Evolutionary conservation across 2,888 invertebrate genomes (phyloP).

Genomic region (Anoncus sp.): DNA sequence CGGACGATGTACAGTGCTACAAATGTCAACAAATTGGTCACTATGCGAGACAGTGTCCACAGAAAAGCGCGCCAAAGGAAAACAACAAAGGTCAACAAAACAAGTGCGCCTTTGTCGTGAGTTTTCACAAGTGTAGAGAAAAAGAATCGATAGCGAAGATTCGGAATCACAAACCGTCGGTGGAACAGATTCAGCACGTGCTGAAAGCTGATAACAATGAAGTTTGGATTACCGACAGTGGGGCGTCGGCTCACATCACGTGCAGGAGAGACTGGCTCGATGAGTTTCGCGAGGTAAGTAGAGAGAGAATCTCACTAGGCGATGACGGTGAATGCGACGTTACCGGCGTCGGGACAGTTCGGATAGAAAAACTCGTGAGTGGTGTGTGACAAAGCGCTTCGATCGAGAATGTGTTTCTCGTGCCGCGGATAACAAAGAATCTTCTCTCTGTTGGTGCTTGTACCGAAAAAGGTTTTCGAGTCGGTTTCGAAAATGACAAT

Average conservation of each 20-base stretch:
- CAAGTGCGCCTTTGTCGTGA: conserved; percentile 17
- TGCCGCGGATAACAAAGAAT: neutral
- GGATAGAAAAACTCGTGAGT: neutral
- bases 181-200: neutral
- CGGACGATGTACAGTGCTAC: conserved; percentile 13
- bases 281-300: conserved; percentile 21
- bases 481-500: too few relatives aligned
- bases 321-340: neutral
- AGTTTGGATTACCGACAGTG: conserved; percentile 52
- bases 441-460: neutral
- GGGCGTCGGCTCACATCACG: conserved; percentile 56
- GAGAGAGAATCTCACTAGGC: neutral
- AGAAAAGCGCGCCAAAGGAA: too few relatives aligned
- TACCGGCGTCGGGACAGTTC: neutral
- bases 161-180: neutral
- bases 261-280: conserved; percentile 53
- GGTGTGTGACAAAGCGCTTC: neutral
- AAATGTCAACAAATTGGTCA: conserved; percentile 16
- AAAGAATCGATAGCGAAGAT: too few relatives aligned
- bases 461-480: too few relatives aligned
- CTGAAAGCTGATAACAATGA: conserved; percentile 5
- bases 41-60: conserved; percentile 15
- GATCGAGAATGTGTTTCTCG: neutral
- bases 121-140: too few relatives aligned
- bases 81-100: neutral